Base-by-base conservation (phyloP, 2,888 invertebrate species). In the Blastobasis adustella region DNA sequence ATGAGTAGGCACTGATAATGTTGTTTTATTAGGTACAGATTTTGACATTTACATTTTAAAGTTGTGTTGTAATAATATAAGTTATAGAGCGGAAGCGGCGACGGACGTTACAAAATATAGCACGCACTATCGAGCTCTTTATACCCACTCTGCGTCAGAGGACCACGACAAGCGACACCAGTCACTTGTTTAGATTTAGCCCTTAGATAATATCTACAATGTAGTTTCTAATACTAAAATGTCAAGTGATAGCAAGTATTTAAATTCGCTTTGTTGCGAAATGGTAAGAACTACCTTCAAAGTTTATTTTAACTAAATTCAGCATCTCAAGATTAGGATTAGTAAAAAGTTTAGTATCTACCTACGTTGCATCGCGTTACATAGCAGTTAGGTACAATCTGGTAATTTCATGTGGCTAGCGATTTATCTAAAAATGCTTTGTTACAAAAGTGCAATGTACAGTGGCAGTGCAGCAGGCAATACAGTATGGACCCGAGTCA, bases 91-190 rank as follows among this genome's bases (percentile, higher is more conserved):
- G 83, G 83, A 84, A 82, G 75, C 73, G 69, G 62, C 73, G 73
- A 76, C 82, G 80, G 78, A 79, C 75, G 73, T 84, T 77, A 77
- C 80, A 80, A 82, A 84, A 83, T 79, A 76, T 75, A 67, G 76
- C 75, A 74, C 82, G 75, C 81, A 77, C 75, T 82, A 82, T 83
- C 82, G 77, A 76, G 69, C 74, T 71, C 75, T 79, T 73, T 76
- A 73, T 72, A 67, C 69, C 67, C 65, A 44, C 46, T 51, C 39
- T 46, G 10, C 42, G 6, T 1, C n/a, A 3, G 6, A 40, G 40
- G 40, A 6, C 2, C 40, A 40, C 7, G 40, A 40, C 40, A 6
- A 40, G 9, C 40, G 40, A 9, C 40, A 40, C 6, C 40, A 9
- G 6, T 4, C 4, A 40, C 40, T 40, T 10, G 42, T 23, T 23